Evolutionary conservation across 2,797 vertebrate species (phyloP), one percentile per base, ranked within the genome.

Genomic region (Diplodus sargus): DNA sequence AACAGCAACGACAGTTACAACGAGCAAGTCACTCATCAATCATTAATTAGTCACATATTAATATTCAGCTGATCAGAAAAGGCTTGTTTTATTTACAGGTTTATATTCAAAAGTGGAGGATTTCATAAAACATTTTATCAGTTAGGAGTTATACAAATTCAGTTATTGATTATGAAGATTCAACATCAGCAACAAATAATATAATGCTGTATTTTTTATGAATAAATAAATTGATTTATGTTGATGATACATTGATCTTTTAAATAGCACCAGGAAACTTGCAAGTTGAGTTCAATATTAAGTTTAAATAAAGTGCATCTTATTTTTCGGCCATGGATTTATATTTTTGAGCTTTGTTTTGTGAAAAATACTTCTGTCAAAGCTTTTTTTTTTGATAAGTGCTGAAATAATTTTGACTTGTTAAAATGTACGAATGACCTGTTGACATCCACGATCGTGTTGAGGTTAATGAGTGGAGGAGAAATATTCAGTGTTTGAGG

Each of bases 21-120:
- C 9, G 13, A 45, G 23, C 57, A 61, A 64, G n/a, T 45, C 51
- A 57, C 1, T 20, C 9, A 2, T 20, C 13, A 57, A 39, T 39
- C 39, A 39, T 39, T 11, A 39, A 39, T 39, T 39, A 39, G 39
- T 39, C 25, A 56, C 56, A 42, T 1, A 23, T 76, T 5, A 77
- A 52, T 59, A 54, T 58, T 54, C 13, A 57, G 61, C 20, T 39
- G 28, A 58, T 42, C 66, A 57, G 28, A 6, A 25, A 53, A 78
- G 15, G 7, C 2, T 0, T 15, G 30, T 18, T 83, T 74, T 63
- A 77, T 47, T 69, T 65, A 74, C 66, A n/a, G 23, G 34, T 52
- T 45, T 23, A 0, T 42, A 6, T 72, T 65, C 12, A 70, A 68
- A 70, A 43, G 4, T 18, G n/a, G 30, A 53, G 8, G 0, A 34